phyloP scores from a whole-genome alignment of 2,888 invertebrate species.

The Labia minor region DNA sequence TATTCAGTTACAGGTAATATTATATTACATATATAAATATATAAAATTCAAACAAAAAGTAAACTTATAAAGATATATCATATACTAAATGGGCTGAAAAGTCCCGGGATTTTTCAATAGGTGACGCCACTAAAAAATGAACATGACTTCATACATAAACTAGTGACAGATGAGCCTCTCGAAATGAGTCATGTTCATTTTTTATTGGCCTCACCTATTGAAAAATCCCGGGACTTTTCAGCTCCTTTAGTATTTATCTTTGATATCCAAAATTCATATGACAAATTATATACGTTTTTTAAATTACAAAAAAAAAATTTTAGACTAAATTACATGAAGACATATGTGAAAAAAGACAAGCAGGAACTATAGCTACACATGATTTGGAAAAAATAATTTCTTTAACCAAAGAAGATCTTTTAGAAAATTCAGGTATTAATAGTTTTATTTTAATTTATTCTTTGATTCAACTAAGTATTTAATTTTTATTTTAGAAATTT shows the following conservation, averaged over 20 bases:
- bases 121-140: too few relatives aligned
- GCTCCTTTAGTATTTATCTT: too few relatives aligned
- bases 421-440: not conserved
- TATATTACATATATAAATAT: too few relatives aligned
- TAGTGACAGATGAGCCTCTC: too few relatives aligned
- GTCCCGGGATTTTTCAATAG: too few relatives aligned
- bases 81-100: too few relatives aligned
- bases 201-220: too few relatives aligned
- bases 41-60: too few relatives aligned
- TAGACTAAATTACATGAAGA: slow-evolving; percentile 64
- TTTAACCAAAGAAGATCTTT: not conserved
- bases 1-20: slow-evolving; percentile 50
- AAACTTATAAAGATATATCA: too few relatives aligned
- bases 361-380: slow-evolving; percentile 75
- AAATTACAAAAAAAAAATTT: slow-evolving; percentile 22
- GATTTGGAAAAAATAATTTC: slow-evolving; percentile 41
- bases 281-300: not conserved
- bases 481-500: not conserved
- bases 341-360: slow-evolving; percentile 64
- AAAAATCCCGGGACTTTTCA: too few relatives aligned
- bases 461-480: not conserved
- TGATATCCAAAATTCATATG: slow-evolving; percentile 1
- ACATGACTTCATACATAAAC: too few relatives aligned
- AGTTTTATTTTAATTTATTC: not conserved
- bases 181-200: too few relatives aligned